Evolutionary conservation across 2,113 vertebrate species (phyloP), one percentile per base, ranked within the genome.

Genomic region (Calyptommatus sinebrachiatus): DNA sequence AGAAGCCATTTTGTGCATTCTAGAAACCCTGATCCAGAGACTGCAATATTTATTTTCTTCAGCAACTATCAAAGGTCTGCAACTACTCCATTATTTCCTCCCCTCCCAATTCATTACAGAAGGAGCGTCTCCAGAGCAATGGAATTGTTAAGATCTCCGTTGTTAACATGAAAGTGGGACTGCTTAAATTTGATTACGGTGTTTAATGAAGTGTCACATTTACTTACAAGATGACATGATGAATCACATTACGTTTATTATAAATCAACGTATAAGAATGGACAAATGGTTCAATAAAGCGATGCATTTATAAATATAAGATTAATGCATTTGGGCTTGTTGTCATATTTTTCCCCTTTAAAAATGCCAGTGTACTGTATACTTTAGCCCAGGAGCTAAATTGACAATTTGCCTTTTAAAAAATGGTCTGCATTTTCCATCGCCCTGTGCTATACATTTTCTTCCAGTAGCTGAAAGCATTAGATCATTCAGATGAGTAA

Each of bases 141-240:
- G 79, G 89, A 84, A 83, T 77, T 7, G 8, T 61, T 84, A 91
- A 90, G 89, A 90, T 89, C 88, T 91, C 85, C 16, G 81, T 90
- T 93, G 91, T 91, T 93, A 93, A 90, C 90, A 91, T 67, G 81
- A 76, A 89, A 90, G 88, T 86, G 90, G 92, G 86, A 80, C 86
- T 88, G 91, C 90, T 91, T 92, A 92, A 89, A 95, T 93, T 88
- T 94, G 94, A 94, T 95, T 92, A 95, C 91, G 79, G 92, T 93
- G 94, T 93, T 95, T 94, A 95, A 94, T 93, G 95, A 94, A 95
- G 93, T 94, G 94, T 93, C 86, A 28, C 91, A 85, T 94, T 93
- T 94, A 94, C 94, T 95, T 94, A 94, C 92, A 93, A 91, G 89
- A 92, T 89, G 92, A 89, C 90, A 88, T 88, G 93, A 94, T 93